Conservation (phyloP, 2,113 vertebrate species). For the Tragulus kanchil region DNA sequence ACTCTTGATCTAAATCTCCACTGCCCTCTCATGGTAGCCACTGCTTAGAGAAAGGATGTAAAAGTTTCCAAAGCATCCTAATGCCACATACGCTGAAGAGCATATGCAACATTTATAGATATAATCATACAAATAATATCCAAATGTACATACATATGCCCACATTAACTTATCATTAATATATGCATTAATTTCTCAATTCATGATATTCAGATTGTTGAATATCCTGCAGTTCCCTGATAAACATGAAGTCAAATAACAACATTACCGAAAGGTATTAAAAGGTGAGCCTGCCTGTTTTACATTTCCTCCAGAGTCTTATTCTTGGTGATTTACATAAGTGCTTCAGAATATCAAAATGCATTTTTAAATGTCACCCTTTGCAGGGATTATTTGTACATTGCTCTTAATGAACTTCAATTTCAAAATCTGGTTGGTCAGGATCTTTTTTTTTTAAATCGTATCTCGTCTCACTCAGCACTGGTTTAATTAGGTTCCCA, state of each 20-base stretch:
- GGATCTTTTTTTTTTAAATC: conserved; percentile 48
- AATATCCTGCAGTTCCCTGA: conserved; percentile 30
- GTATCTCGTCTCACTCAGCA: conserved; percentile 45
- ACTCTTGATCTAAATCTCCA: neutral
- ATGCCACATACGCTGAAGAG: neutral
- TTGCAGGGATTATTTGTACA: conserved; percentile 81
- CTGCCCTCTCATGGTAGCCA: neutral
- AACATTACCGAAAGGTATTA: conserved; percentile 74
- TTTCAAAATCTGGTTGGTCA: conserved; percentile 78
- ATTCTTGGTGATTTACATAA: conserved; percentile 77
- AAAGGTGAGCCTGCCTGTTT: conserved; percentile 70
- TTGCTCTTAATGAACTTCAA: conserved; percentile 80
- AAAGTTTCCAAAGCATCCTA: neutral
- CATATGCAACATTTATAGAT: neutral
- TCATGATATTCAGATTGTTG: conserved; percentile 26
- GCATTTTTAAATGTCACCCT: conserved; percentile 76
- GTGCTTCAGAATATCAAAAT: conserved; percentile 76
- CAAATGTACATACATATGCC: neutral
- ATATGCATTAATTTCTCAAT: conserved; percentile 18
- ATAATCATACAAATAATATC: neutral
- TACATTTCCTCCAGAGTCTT: conserved; percentile 73
- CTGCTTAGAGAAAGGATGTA: neutral
- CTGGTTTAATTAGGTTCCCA: conserved; percentile 82
- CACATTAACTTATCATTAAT: neutral
- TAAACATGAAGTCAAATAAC: conserved; percentile 66